These are phyloP conservation scores for Sebastolobus altivelis DNA, from an alignment of 2,797 vertebrate genomes.

Conservation along the genomic window DNA sequence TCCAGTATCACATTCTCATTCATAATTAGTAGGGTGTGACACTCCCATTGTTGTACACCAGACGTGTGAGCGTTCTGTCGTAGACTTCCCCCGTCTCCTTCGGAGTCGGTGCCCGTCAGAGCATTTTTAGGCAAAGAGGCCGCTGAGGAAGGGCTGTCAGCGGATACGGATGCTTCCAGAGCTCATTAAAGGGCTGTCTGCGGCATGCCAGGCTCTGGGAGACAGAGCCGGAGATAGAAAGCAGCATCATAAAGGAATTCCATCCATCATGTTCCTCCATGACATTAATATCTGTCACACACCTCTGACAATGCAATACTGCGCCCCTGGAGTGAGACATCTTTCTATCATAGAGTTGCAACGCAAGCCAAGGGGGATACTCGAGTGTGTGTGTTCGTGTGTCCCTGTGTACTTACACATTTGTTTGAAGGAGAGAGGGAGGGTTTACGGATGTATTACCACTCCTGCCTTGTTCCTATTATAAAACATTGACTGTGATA, in stretches of 20 bases:
- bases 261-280: conserved; percentile 81
- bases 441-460: conserved; percentile 44
- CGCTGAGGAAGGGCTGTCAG: conserved; percentile 76
- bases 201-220: conserved; percentile 73
- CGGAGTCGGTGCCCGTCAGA: conserved; percentile 52
- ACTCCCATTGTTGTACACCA: conserved; percentile 35
- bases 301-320: conserved; percentile 80
- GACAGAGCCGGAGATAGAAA: conserved; percentile 77
- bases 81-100: conserved; percentile 34
- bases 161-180: conserved; percentile 78
- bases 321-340: conserved; percentile 75
- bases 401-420: conserved; percentile 41
- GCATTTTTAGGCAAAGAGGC: conserved; percentile 72
- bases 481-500: conserved; percentile 60
- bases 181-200: conserved; percentile 83
- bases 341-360: conserved; percentile 61
- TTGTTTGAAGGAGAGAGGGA: conserved; percentile 57
- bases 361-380: conserved; percentile 52
- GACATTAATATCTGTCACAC: conserved; percentile 83
- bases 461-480: conserved; percentile 49
- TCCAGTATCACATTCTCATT: conserved; percentile 25
- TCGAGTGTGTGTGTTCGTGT: conserved; percentile 22
- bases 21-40: conserved; percentile 35
- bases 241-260: conserved; percentile 81
- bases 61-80: conserved; percentile 35